Percentiles rank a stretch among this genome's conserved stretches.
phyloP scores from a whole-genome alignment of 2,797 vertebrate genomes.

The Tamandua tetradactyla region DNA sequence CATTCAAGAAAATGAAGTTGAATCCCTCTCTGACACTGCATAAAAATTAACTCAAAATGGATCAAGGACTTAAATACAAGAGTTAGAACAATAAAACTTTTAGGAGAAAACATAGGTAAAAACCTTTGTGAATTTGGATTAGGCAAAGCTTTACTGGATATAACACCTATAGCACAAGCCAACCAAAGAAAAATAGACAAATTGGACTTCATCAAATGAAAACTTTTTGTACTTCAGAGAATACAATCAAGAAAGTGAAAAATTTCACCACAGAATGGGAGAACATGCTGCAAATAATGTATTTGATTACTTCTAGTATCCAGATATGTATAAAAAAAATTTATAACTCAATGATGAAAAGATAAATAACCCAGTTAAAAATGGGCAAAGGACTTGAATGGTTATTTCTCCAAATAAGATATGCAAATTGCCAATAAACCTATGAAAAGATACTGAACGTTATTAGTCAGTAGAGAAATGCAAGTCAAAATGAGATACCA shows the following conservation, averaged over 20 bases:
- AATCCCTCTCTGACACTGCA: too few relatives aligned
- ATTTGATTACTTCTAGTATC: background rate
- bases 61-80: background rate
- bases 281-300: background rate
- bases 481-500: background rate
- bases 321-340: background rate
- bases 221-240: too few relatives aligned
- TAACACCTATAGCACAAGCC: background rate
- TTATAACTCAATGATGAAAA: too few relatives aligned
- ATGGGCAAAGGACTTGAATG: too few relatives aligned
- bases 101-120: background rate
- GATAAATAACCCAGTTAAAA: too few relatives aligned
- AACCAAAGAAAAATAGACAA: slow-evolving; percentile 12
- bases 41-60: background rate
- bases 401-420: too few relatives aligned
- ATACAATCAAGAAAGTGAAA: too few relatives aligned
- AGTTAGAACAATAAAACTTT: too few relatives aligned
- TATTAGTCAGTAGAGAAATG: too few relatives aligned
- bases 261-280: background rate
- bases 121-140: background rate
- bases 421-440: too few relatives aligned
- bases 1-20: background rate
- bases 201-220: too few relatives aligned
- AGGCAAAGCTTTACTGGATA: background rate
- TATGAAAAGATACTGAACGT: too few relatives aligned